These are phyloP conservation scores for Euzophera pinguis DNA, from an alignment of 2,888 invertebrate species.

Conservation along the genomic window DNA sequence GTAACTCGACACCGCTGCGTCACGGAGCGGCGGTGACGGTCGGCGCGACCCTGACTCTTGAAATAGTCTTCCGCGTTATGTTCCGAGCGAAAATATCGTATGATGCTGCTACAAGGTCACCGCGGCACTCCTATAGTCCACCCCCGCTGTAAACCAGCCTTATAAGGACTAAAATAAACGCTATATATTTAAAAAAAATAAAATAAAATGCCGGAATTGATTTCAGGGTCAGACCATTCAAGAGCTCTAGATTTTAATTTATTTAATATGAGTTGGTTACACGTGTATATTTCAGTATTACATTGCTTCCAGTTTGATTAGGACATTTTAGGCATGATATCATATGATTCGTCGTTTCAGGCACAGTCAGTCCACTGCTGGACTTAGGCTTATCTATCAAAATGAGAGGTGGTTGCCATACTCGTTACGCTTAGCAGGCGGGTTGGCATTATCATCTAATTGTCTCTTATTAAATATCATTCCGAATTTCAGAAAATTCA, in stretches of 20 bases:
- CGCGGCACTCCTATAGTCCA: constrained; percentile 34
- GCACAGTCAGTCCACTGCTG: too few relatives aligned
- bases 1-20: constrained; percentile 57
- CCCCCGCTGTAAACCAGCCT: constrained; percentile 52
- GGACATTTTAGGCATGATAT: too few relatives aligned
- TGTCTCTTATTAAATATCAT: too few relatives aligned
- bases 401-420: too few relatives aligned
- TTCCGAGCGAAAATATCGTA: constrained; percentile 75
- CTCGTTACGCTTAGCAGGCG: too few relatives aligned
- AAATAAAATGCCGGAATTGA: neutral
- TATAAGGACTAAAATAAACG: constrained; percentile 39
- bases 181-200: neutral
- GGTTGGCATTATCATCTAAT: too few relatives aligned
- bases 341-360: too few relatives aligned
- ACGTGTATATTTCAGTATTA: neutral
- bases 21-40: constrained; percentile 56
- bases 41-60: constrained; percentile 76
- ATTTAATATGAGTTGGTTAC: neutral
- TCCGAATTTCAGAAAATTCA: too few relatives aligned
- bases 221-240: neutral
- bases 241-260: neutral
- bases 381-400: too few relatives aligned
- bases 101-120: constrained; percentile 65
- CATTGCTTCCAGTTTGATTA: too few relatives aligned
- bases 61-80: constrained; percentile 79